phyloP scores from a whole-genome alignment of 2,888 invertebrate species.

The Dynastes hyllus region DNA sequence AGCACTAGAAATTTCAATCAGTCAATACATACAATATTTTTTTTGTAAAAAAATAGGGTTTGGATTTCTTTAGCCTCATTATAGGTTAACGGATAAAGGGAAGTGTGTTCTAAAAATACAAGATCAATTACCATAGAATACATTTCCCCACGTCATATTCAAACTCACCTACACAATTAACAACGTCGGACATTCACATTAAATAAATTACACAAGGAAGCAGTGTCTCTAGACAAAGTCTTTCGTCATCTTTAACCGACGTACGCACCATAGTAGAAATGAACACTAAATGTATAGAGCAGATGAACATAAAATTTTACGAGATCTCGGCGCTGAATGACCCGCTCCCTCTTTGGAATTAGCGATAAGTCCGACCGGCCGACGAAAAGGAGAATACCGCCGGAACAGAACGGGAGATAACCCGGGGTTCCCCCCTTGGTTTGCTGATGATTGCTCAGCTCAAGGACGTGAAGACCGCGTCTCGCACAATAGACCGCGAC shows the following conservation, averaged over 20 bases:
- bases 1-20: no score
- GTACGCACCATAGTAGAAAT: neutral
- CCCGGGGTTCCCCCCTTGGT: no score
- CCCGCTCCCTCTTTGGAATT: slow-evolving; percentile 27
- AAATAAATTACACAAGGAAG: slow-evolving; percentile 13
- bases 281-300: slow-evolving; percentile 30
- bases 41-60: no score
- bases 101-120: no score
- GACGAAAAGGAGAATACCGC: neutral
- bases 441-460: slow-evolving; percentile 35
- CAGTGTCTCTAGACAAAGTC: neutral
- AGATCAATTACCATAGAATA: no score
- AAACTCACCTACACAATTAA: no score
- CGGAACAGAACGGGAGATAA: slow-evolving; percentile 21
- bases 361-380: slow-evolving; percentile 34
- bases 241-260: slow-evolving; percentile 1
- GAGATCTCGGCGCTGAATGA: slow-evolving; percentile 34
- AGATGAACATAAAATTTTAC: slow-evolving; percentile 39
- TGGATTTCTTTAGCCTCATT: no score
- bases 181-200: neutral
- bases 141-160: no score
- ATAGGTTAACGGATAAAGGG: no score
- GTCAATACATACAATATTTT: no score
- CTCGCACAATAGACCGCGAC: neutral
- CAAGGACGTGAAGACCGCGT: slow-evolving; percentile 34